Conservation (phyloP, 2,888 invertebrate genomes). For the Tetranychus piercei region DNA sequence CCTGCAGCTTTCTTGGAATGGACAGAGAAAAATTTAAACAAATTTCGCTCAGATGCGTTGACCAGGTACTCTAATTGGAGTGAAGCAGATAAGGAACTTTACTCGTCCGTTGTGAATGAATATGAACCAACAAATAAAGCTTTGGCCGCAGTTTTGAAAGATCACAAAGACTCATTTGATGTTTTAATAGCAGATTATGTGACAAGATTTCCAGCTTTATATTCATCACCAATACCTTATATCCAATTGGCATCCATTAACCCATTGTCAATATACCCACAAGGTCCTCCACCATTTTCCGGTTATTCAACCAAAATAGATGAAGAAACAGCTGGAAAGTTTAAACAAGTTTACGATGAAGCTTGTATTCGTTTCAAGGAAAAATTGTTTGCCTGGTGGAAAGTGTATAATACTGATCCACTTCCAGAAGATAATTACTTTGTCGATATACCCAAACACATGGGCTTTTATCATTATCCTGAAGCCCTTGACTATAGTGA, state of each 20-base stretch:
- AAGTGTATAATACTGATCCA: background rate
- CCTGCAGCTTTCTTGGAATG: background rate
- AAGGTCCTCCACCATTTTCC: slow-evolving; percentile 1
- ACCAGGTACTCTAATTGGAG: background rate
- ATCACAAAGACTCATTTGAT: background rate
- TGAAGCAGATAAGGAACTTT: background rate
- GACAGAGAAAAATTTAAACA: background rate
- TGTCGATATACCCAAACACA: background rate
- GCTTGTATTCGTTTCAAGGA: background rate
- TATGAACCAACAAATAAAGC: background rate
- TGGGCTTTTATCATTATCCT: background rate
- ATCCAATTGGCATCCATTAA: background rate
- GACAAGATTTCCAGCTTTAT: background rate
- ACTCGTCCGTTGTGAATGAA: background rate
- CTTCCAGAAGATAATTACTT: background rate
- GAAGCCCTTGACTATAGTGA: background rate
- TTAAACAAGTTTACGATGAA: background rate
- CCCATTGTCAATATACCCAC: background rate
- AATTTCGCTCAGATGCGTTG: background rate
- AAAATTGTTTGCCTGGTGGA: background rate
- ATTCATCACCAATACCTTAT: background rate
- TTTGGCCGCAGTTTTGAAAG: background rate
- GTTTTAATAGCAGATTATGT: background rate
- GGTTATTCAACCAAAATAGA: background rate
- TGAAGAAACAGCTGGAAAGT: background rate